Evolutionary conservation across 2,797 vertebrate genomes (phyloP).

Genomic region (Acanthiza pusilla): DNA sequence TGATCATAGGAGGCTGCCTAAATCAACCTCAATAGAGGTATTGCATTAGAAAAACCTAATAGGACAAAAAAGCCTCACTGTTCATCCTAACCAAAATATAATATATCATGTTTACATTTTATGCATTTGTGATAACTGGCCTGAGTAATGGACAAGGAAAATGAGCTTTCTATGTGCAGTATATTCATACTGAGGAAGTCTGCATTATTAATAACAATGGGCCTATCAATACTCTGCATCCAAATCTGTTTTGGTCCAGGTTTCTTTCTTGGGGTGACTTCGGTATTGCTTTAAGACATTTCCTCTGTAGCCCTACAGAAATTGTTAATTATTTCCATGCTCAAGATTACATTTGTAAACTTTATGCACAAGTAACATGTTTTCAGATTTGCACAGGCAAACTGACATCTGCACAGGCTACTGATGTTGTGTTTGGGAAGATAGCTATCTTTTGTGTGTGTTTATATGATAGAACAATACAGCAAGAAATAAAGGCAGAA

Average conservation of each 20-base stretch:
- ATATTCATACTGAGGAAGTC: conserved; percentile 59
- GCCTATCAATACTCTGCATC: conserved; percentile 49
- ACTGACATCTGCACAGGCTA: background rate
- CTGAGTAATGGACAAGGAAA: conserved; percentile 59
- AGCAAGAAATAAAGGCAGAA: background rate
- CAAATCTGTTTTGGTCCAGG: conserved; percentile 62
- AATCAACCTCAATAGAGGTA: conserved; percentile 8
- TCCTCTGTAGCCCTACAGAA: conserved; percentile 10
- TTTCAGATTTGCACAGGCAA: background rate
- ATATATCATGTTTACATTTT: conserved; percentile 54
- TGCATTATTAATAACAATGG: conserved; percentile 71
- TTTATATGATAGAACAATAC: background rate
- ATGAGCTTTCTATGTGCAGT: conserved; percentile 52
- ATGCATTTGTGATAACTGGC: conserved; percentile 67
- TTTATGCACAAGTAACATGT: background rate
- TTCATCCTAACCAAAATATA: conserved; percentile 38
- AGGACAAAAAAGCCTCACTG: background rate
- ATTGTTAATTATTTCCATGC: conserved; percentile 23
- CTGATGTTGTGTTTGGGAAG: background rate
- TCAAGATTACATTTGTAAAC: background rate
- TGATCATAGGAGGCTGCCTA: background rate
- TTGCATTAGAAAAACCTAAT: conserved; percentile 10
- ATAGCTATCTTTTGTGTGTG: background rate
- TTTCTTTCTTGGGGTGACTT: background rate
- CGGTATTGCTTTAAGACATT: conserved; percentile 30